A percentile compares a stretch with the other conserved stretches of the same genome.
These are phyloP conservation scores for Sebastes melanostomus DNA, from an alignment of 2,797 vertebrate species.

Conservation along the genomic window DNA sequence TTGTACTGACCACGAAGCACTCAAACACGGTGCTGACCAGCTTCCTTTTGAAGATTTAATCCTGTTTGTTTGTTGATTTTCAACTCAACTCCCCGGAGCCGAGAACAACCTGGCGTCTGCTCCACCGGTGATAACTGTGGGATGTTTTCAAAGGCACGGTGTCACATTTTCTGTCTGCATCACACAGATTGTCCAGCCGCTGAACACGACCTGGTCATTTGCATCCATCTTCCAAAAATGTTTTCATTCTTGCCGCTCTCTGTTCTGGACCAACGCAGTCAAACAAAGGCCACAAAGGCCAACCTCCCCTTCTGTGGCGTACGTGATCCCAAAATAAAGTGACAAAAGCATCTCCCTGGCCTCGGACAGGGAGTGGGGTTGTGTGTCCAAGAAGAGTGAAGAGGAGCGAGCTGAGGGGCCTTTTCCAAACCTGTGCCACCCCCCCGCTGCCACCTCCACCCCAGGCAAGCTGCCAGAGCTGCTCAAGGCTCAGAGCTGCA, in stretches of 20 bases:
- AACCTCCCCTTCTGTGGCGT: slow-evolving; percentile 12
- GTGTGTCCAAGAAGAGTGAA: slow-evolving; percentile 38
- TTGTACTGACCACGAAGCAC: neutral
- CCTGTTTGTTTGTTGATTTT: slow-evolving; percentile 13
- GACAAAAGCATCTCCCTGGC: slow-evolving; percentile 17
- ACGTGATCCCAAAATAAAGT: slow-evolving; percentile 28
- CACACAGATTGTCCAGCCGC: neutral
- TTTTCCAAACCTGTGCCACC: slow-evolving; percentile 47
- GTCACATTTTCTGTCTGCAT: neutral
- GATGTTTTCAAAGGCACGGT: neutral
- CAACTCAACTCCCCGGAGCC: slow-evolving; percentile 3
- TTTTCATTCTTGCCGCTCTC: neutral
- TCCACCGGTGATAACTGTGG: slow-evolving; percentile 11
- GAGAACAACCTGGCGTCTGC: neutral
- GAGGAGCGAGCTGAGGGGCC: slow-evolving; percentile 23
- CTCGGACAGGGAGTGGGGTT: slow-evolving; percentile 4
- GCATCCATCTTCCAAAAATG: neutral
- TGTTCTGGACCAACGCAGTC: neutral
- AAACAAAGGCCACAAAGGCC: slow-evolving; percentile 19
- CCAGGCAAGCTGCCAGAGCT: slow-evolving; percentile 71
- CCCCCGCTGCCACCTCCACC: slow-evolving; percentile 52
- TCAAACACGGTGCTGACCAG: neutral
- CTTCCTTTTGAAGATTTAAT: slow-evolving; percentile 19
- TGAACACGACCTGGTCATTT: neutral
- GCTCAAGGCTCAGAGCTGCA: slow-evolving; percentile 72